Evolutionary conservation across 92 coral and sea anemone species (phyloP).

Genomic region (Parazoanthus swiftii): DNA sequence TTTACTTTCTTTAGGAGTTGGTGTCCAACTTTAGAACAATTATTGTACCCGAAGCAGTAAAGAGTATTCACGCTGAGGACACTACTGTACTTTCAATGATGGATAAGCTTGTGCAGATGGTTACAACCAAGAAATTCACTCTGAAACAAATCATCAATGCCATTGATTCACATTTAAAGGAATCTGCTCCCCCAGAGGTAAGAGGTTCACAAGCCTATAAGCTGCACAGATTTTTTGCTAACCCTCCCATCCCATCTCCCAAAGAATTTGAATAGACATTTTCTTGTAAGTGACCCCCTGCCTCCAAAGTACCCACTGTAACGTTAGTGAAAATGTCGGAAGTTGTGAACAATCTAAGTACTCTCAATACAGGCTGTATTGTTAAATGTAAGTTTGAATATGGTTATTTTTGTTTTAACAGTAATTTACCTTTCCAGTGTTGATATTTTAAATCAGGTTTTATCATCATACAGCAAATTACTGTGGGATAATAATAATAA

Average conservation of each 20-base stretch:
- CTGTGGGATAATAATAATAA: too few species aligned
- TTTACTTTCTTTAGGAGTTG: slow-evolving; percentile 64
- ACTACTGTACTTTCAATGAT: slow-evolving; percentile 74
- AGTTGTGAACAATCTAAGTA: too few species aligned
- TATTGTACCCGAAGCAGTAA: slow-evolving; percentile 94
- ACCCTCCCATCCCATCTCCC: neutral
- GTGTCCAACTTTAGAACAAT: slow-evolving; percentile 95
- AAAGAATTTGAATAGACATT: too few species aligned
- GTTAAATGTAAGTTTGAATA: too few species aligned
- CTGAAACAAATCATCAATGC: slow-evolving; percentile 47
- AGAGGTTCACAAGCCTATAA: neutral
- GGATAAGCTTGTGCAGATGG: slow-evolving; percentile 68
- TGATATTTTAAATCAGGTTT: too few species aligned
- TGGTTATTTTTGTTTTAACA: too few species aligned
- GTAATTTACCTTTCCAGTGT: too few species aligned
- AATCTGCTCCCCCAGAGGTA: slow-evolving; percentile 44
- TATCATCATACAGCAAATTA: too few species aligned
- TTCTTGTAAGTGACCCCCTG: too few species aligned
- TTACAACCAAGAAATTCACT: slow-evolving; percentile 48
- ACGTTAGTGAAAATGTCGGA: too few species aligned
- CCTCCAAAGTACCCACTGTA: too few species aligned
- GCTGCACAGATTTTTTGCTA: neutral
- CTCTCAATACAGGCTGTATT: too few species aligned
- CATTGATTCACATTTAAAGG: slow-evolving; percentile 55
- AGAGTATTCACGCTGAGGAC: slow-evolving; percentile 82